These are phyloP conservation scores for Nomada fabriciana DNA, from an alignment of 2,888 invertebrate genomes.

Conservation along the genomic window DNA sequence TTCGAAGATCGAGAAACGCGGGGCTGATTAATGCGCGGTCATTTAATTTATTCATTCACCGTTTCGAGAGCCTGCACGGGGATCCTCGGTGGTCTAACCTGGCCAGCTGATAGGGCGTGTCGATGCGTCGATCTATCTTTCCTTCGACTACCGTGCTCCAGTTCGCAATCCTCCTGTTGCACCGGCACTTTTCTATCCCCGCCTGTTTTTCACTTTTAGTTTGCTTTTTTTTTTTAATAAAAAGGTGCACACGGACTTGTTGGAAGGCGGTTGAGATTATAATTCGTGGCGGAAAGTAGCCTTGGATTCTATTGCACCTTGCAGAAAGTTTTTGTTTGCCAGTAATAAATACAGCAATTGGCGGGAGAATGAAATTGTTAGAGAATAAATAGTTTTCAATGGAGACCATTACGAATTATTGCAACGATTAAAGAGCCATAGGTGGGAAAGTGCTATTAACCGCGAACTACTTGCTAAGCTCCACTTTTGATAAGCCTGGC, in stretches of 20 bases:
- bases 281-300: too few species aligned
- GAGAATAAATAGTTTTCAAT: background rate
- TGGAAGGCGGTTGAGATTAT: too few species aligned
- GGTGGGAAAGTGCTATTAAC: slow-evolving; percentile 44
- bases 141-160: background rate
- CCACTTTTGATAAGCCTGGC: slow-evolving; percentile 43
- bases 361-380: too few species aligned
- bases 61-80: slow-evolving; percentile 52
- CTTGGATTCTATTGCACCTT: too few species aligned
- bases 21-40: slow-evolving; percentile 76
- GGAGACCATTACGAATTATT: slow-evolving; percentile 18
- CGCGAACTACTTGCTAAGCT: slow-evolving; percentile 52
- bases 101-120: slow-evolving; percentile 65
- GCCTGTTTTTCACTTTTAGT: too few species aligned
- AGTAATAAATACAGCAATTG: background rate
- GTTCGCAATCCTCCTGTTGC: slow-evolving; percentile 23
- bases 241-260: too few species aligned
- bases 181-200: background rate
- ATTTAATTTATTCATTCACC: slow-evolving; percentile 80
- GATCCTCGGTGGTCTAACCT: slow-evolving; percentile 64
- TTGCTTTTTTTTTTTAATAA: too few species aligned
- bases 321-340: too few species aligned
- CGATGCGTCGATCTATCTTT: slow-evolving; percentile 10
- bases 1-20: slow-evolving; percentile 76
- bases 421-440: slow-evolving; percentile 43